These are phyloP conservation scores for Chascanopsetta lugubris DNA, from an alignment of 2,113 vertebrate genomes.

Conservation along the genomic window DNA sequence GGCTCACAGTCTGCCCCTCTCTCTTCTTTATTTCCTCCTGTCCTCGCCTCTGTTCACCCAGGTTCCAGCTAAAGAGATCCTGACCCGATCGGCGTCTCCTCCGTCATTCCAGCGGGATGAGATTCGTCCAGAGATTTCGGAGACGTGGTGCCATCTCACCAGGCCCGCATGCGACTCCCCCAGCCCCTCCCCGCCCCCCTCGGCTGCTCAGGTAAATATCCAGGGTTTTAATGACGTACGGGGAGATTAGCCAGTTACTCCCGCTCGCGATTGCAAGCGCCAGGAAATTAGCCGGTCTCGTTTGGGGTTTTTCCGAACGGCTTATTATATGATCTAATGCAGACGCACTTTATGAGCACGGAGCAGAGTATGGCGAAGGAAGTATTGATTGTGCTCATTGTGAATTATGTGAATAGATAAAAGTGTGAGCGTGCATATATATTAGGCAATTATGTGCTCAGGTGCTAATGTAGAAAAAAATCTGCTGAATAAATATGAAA, in stretches of 20 bases:
- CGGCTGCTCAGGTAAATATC: conserved; percentile 79
- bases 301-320: conserved; percentile 63
- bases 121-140: conserved; percentile 66
- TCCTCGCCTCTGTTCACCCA: conserved; percentile 69
- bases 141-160: conserved; percentile 64
- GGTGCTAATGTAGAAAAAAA: conserved; percentile 74
- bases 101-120: conserved; percentile 73
- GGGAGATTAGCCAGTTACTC: conserved; percentile 69
- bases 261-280: conserved; percentile 60
- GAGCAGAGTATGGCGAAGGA: conserved; percentile 54
- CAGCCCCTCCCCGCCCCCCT: no score
- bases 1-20: conserved; percentile 64
- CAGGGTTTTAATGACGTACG: conserved; percentile 73
- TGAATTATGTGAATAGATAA: conserved; percentile 82
- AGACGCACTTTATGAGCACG: conserved; percentile 60
- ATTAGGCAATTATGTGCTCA: conserved; percentile 73
- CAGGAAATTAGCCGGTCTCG: conserved; percentile 69
- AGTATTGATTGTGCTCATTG: conserved; percentile 79
- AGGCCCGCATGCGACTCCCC: conserved; percentile 78
- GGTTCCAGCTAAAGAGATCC: conserved; percentile 69
- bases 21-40: conserved; percentile 60
- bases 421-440: conserved; percentile 80
- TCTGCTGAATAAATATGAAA: conserved; percentile 75
- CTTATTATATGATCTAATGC: conserved; percentile 75
- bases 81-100: conserved; percentile 55